These are phyloP conservation scores for Ailuropoda melanoleuca DNA, from an alignment of 2,113 vertebrate genomes.

Conservation along the genomic window DNA sequence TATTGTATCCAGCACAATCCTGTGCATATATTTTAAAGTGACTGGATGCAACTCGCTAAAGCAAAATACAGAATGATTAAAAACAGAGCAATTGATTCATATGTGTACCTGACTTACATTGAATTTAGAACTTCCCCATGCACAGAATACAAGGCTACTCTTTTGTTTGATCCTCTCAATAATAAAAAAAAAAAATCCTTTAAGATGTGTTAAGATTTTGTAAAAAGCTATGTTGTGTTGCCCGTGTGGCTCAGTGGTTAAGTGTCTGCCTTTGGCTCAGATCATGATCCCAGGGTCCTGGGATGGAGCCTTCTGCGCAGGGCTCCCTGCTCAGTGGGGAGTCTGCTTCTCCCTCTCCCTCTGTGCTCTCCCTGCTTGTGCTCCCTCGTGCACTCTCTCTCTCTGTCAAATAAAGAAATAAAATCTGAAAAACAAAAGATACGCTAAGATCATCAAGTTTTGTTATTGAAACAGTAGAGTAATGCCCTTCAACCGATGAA, in stretches of 20 bases:
- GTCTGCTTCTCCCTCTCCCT: too few species aligned
- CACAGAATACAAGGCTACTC: background rate
- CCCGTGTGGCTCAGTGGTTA: too few species aligned
- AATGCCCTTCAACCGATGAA: background rate
- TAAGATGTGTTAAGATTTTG: background rate
- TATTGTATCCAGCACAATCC: background rate
- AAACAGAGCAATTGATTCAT: background rate
- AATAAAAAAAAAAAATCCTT: constrained; percentile 13
- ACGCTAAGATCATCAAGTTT: background rate
- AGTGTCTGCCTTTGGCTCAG: too few species aligned
- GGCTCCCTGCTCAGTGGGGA: too few species aligned
- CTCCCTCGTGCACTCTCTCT: too few species aligned
- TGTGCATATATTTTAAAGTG: background rate
- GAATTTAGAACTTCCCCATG: background rate
- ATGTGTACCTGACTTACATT: background rate
- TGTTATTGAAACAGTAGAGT: background rate
- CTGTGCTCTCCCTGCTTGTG: too few species aligned
- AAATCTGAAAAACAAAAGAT: background rate
- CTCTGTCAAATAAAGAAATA: background rate
- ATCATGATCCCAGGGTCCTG: too few species aligned
- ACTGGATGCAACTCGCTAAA: background rate
- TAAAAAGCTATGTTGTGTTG: background rate
- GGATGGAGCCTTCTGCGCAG: too few species aligned
- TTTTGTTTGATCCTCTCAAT: background rate
- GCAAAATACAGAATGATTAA: background rate